phyloP scores from a whole-genome alignment of 2,888 invertebrate genomes.

The Drosophila fulvimacula region DNA sequence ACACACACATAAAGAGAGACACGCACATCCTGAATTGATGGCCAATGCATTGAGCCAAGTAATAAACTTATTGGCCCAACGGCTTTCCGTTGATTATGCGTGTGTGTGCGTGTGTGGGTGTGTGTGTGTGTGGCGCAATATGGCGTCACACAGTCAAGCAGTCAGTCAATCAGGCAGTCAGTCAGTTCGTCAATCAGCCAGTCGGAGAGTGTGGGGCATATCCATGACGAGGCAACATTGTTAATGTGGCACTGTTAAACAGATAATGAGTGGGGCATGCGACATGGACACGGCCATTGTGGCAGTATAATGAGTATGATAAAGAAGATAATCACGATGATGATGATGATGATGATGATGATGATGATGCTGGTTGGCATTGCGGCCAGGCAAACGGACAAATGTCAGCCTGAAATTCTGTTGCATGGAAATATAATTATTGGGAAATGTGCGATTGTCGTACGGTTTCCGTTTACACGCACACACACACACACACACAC shows the following conservation, averaged over 20 bases:
- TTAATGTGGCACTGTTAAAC: constrained; percentile 82
- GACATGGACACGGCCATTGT: constrained; percentile 32
- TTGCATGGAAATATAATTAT: constrained; percentile 83
- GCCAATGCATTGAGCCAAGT: constrained; percentile 77
- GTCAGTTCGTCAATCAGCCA: constrained; percentile 3
- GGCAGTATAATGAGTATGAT: constrained; percentile 40
- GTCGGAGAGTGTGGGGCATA: constrained; percentile 39
- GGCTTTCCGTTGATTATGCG: constrained; percentile 69
- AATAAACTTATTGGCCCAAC: constrained; percentile 80
- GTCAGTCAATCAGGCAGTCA: constrained; percentile 11
- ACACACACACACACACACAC: constrained; percentile 17
- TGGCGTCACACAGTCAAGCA: constrained; percentile 36
- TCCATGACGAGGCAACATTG: constrained; percentile 65
- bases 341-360: constrained; percentile 33
- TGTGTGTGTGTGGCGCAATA: constrained; percentile 52
- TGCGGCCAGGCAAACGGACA: constrained; percentile 74
- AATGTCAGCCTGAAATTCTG: constrained; percentile 76
- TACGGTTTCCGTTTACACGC: constrained; percentile 74
- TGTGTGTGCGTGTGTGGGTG: constrained; percentile 54
- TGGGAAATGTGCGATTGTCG: constrained; percentile 83
- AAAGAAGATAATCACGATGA: constrained; percentile 24
- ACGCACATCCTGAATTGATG: constrained; percentile 55
- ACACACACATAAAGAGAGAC: neutral
- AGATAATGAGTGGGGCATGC: constrained; percentile 73
- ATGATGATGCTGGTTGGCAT: constrained; percentile 34